Conservation (phyloP, 2,113 vertebrate genomes). For the Vireo altiloquus region DNA sequence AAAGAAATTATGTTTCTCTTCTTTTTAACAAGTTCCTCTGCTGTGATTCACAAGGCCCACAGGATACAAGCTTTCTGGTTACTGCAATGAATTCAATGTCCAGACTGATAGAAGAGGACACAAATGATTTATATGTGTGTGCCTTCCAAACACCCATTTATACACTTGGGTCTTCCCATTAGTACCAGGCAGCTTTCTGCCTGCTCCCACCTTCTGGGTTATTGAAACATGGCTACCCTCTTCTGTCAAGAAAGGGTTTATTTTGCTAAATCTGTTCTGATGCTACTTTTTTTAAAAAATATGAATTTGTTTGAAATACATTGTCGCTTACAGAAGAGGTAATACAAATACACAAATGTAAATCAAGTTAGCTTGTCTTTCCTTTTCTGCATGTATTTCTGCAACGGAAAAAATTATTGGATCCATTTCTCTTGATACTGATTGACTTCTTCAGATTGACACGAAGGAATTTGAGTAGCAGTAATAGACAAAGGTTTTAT, state of each 20-base stretch:
- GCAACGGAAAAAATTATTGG: not conserved
- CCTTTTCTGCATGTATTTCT: not conserved
- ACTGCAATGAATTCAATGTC: not conserved
- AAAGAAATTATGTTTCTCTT: not conserved
- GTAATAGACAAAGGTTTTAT: not conserved
- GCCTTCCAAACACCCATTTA: not conserved
- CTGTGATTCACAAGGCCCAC: not conserved
- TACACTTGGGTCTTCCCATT: not conserved
- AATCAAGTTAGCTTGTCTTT: not conserved
- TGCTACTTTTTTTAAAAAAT: not conserved
- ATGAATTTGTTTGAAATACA: not conserved
- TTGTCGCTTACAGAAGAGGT: not conserved
- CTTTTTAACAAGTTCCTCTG: not conserved
- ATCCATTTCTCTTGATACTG: not conserved
- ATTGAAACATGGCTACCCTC: not conserved
- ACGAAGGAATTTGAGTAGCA: not conserved
- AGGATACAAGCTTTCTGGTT: not conserved
- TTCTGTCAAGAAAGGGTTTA: not conserved
- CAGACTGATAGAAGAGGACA: not conserved
- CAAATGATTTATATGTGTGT: not conserved
- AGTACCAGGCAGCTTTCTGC: not conserved
- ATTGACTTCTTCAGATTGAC: not conserved
- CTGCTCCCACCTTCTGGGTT: not conserved
- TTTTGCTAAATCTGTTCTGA: not conserved
- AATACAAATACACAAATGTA: not conserved